phyloP scores from a whole-genome alignment of 2,797 vertebrate species.

The Erethizon dorsatum region DNA sequence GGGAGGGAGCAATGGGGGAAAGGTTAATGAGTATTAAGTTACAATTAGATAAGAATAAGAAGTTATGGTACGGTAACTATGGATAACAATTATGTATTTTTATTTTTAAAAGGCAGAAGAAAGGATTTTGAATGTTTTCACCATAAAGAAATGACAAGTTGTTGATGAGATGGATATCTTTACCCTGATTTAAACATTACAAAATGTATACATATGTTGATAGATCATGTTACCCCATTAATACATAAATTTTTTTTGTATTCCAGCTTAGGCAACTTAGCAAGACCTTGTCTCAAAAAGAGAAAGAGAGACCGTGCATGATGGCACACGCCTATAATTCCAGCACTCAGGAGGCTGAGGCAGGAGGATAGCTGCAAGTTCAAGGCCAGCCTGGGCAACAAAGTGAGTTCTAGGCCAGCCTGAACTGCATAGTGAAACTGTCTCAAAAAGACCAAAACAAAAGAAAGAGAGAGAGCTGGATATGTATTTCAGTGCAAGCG shows the following conservation, averaged over 20 bases:
- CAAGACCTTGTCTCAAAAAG: background rate
- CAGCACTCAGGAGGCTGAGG: too few species aligned
- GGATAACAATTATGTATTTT: too few species aligned
- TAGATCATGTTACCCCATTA: background rate
- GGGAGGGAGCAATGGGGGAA: background rate
- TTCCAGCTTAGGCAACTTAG: background rate
- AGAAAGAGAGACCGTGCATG: too few species aligned
- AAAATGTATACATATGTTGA: background rate
- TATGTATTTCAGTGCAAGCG: background rate
- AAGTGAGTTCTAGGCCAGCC: too few species aligned
- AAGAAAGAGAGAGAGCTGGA: background rate
- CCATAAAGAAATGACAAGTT: background rate
- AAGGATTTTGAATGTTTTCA: background rate
- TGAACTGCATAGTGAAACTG: too few species aligned
- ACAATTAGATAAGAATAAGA: background rate
- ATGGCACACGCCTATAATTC: too few species aligned
- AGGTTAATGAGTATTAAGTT: background rate
- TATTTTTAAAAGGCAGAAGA: too few species aligned
- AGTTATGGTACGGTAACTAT: background rate
- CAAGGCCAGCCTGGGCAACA: too few species aligned
- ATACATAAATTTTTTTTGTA: background rate
- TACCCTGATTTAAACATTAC: background rate
- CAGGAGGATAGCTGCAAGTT: too few species aligned
- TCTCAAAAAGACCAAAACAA: too few species aligned
- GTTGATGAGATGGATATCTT: background rate